A percentile compares a stretch with the other conserved stretches of the same genome.
Evolutionary conservation across 1,140 invertebrate genomes (phyloP).

Genomic region (Bombus pascuorum): DNA sequence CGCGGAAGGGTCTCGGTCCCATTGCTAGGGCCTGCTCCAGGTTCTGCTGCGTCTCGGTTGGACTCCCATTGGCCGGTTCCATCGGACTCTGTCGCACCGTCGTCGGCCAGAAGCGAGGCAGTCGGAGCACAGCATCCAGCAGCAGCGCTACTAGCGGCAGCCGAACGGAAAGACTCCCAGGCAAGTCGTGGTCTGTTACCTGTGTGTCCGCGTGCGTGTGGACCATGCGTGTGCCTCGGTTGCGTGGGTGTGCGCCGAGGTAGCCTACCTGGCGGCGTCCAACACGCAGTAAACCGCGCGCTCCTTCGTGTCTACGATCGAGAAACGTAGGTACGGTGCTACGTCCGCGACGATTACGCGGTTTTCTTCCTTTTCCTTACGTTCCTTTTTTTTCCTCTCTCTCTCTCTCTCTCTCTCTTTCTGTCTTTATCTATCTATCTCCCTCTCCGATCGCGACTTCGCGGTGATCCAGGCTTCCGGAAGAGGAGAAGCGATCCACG

Average conservation of each 20-base stretch:
- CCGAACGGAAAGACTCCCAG: conserved; percentile 78
- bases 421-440: no score
- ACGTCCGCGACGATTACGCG: neutral
- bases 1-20: neutral
- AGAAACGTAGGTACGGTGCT: conserved; percentile 23
- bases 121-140: conserved; percentile 80
- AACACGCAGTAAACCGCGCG: conserved; percentile 79
- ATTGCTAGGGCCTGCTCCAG: conserved; percentile 38
- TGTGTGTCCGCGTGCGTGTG: conserved; percentile 66
- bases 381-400: neutral
- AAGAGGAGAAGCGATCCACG: neutral
- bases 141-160: conserved; percentile 82
- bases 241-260: conserved; percentile 76
- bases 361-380: neutral
- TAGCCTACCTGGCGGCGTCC: conserved; percentile 82
- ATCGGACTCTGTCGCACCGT: conserved; percentile 48
- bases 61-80: conserved; percentile 30
- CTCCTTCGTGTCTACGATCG: conserved; percentile 62
- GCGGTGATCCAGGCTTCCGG: neutral
- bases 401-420: no score
- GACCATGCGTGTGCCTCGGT: conserved; percentile 67
- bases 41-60: conserved; percentile 45
- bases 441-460: neutral
- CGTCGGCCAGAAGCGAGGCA: conserved; percentile 48
- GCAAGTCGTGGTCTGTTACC: conserved; percentile 49